These are phyloP conservation scores for Seladonia tumulorum DNA, from an alignment of 2,888 invertebrate species.

Conservation along the genomic window DNA sequence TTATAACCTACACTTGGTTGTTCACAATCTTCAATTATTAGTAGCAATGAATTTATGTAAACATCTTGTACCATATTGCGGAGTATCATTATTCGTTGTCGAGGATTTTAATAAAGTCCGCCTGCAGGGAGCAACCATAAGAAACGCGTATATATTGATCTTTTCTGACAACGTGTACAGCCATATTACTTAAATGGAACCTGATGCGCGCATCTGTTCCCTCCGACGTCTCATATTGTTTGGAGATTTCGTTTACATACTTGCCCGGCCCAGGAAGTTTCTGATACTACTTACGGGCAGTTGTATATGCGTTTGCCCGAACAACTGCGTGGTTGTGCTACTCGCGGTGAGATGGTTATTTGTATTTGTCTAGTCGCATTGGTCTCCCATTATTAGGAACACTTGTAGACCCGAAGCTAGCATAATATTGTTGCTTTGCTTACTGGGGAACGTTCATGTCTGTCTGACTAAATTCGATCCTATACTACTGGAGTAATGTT, in stretches of 20 bases:
- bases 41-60: background rate
- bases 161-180: background rate
- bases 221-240: background rate
- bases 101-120: background rate
- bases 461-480: too few relatives aligned
- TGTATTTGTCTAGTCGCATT: background rate
- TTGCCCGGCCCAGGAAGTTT: background rate
- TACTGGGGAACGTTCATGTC: too few relatives aligned
- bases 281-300: background rate
- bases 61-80: background rate
- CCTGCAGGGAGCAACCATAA: background rate
- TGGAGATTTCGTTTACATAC: background rate
- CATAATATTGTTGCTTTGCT: background rate
- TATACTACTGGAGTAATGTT: too few relatives aligned
- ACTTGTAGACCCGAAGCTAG: background rate
- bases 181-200: background rate
- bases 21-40: background rate
- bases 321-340: background rate
- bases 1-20: too few relatives aligned
- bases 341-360: background rate
- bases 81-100: background rate
- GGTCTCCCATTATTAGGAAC: background rate
- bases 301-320: background rate
- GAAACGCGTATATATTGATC: background rate
- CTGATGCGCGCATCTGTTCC: background rate